phyloP scores from a whole-genome alignment of 2,888 invertebrate genomes.

The Eilema caniola region DNA sequence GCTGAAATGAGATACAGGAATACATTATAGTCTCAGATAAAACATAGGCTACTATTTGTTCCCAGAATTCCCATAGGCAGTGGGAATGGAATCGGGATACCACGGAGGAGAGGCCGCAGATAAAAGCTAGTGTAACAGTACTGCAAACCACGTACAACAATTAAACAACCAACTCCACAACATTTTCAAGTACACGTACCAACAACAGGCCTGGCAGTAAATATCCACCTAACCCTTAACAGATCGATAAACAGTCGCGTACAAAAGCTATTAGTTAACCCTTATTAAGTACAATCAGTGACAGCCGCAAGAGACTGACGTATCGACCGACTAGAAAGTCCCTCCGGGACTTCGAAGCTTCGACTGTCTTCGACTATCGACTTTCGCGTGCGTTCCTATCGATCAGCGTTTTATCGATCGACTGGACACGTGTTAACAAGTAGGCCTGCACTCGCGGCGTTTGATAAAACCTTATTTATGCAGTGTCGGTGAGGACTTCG shows the following conservation, averaged over 20 bases:
- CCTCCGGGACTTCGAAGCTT: constrained; percentile 18
- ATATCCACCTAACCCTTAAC: constrained; percentile 19
- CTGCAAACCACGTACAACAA: neutral
- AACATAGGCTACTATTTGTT: too few species aligned
- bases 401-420: constrained; percentile 65
- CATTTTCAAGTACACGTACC: neutral
- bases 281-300: constrained; percentile 48
- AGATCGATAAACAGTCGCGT: constrained; percentile 34
- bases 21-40: too few species aligned
- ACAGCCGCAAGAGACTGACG: constrained; percentile 45
- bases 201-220: constrained; percentile 9
- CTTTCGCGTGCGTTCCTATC: constrained; percentile 58
- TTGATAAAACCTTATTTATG: constrained; percentile 68
- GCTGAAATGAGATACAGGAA: too few species aligned
- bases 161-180: neutral
- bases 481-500: constrained; percentile 20
- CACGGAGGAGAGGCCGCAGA: too few species aligned
- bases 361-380: constrained; percentile 32
- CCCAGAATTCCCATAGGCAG: too few species aligned
- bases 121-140: too few species aligned
- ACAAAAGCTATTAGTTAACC: constrained; percentile 50
- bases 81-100: too few species aligned
- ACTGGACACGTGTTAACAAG: constrained; percentile 73
- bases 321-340: constrained; percentile 46
- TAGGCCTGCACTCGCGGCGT: constrained; percentile 57